phyloP scores from a whole-genome alignment of 2,113 vertebrate genomes.

The Haemorhous mexicanus region DNA sequence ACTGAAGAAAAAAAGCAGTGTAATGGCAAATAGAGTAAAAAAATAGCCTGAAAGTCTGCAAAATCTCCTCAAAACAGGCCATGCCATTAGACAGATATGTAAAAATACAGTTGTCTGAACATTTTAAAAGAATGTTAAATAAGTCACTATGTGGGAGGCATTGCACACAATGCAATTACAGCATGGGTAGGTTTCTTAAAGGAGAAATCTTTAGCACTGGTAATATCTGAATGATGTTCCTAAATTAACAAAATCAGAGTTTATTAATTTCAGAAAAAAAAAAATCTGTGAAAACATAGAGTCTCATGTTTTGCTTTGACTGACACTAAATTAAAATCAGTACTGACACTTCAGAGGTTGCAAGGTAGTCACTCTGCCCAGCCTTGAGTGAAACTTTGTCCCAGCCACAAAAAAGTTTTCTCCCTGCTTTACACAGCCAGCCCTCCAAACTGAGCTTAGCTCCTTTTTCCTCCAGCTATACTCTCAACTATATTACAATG shows the following conservation, averaged over 20 bases:
- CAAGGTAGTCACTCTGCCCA: background rate
- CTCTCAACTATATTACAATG: background rate
- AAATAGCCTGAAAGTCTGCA: background rate
- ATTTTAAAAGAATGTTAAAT: constrained; percentile 7
- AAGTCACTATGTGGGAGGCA: constrained; percentile 11
- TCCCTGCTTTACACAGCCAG: background rate
- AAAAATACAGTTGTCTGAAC: background rate
- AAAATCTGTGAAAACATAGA: background rate
- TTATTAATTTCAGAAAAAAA: background rate
- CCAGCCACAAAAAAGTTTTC: constrained; percentile 27
- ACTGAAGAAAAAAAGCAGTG: background rate
- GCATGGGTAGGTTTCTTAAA: background rate
- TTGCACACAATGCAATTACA: background rate
- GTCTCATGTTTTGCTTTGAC: background rate
- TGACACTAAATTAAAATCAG: background rate
- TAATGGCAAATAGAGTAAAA: background rate
- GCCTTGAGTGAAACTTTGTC: constrained; percentile 44
- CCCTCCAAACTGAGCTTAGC: background rate
- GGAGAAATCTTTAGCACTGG: background rate
- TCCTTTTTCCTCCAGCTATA: background rate
- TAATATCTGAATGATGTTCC: background rate
- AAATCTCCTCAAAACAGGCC: background rate
- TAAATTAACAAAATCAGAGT: background rate
- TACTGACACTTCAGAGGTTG: background rate
- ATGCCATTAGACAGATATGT: background rate